A percentile compares a stretch with the other conserved stretches of the same genome.
These are phyloP conservation scores for Habrosyne pyritoides DNA, from an alignment of 2,888 invertebrate genomes.

Conservation along the genomic window DNA sequence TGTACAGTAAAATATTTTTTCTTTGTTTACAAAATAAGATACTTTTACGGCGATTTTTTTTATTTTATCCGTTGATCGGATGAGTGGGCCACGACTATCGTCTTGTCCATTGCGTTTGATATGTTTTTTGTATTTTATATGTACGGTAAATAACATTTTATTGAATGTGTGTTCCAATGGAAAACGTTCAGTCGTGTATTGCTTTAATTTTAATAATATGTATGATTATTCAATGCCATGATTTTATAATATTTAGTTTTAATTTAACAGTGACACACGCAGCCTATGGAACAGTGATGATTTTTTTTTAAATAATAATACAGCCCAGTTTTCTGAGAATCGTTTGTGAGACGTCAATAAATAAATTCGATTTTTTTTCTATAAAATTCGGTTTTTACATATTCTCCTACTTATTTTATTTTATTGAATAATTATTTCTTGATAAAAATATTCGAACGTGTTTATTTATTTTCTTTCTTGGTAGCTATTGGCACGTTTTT, in stretches of 20 bases:
- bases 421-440: background rate
- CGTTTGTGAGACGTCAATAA: background rate
- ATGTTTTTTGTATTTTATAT: slow-evolving; percentile 21
- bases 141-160: slow-evolving; percentile 2
- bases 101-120: slow-evolving; percentile 32
- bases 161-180: background rate
- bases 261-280: background rate
- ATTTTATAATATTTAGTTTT: background rate
- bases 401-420: background rate
- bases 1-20: slow-evolving; percentile 12
- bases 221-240: background rate
- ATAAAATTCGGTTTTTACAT: background rate
- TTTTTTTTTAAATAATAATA: background rate
- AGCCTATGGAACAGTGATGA: background rate
- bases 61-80: slow-evolving; percentile 48
- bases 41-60: slow-evolving; percentile 10
- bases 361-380: background rate
- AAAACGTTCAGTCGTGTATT: background rate
- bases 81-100: slow-evolving; percentile 41
- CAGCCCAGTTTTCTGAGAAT: background rate
- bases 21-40: slow-evolving; percentile 4
- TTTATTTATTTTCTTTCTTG: background rate
- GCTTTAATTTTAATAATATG: background rate
- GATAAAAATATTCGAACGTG: background rate
- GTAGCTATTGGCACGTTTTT: no score